Conservation (phyloP, 2,888 invertebrate genomes). For the Rhyacophila evoluta region DNA sequence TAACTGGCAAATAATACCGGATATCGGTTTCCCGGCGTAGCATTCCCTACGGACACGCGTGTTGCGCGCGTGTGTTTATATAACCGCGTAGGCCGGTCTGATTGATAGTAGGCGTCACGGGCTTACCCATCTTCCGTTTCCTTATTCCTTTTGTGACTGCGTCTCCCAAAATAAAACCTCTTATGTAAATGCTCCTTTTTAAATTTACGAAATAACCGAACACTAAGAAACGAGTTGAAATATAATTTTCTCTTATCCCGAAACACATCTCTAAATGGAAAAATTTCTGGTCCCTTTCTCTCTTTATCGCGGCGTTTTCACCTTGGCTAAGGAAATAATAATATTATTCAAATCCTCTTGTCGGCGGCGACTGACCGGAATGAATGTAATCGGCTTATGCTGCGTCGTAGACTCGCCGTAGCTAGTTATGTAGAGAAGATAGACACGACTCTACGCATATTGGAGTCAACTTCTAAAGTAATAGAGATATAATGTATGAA, state of each 20-base stretch:
- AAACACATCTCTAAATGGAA: not conserved
- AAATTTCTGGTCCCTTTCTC: not conserved
- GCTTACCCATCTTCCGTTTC: not conserved
- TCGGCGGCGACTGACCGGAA: not conserved
- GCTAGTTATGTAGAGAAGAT: too few relatives aligned
- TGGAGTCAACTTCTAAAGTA: too few relatives aligned
- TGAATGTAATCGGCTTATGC: not conserved
- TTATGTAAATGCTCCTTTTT: too few relatives aligned
- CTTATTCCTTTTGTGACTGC: not conserved
- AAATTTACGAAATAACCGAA: too few relatives aligned
- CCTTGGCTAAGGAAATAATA: not conserved
- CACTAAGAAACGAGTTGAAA: too few relatives aligned
- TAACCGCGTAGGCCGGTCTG: not conserved
- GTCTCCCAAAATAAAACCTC: not conserved
- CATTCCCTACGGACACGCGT: not conserved
- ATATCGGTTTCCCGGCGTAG: too few relatives aligned
- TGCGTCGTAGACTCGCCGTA: not conserved
- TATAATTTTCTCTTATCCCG: too few relatives aligned
- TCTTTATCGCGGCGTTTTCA: not conserved
- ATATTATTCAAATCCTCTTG: slow-evolving; percentile 1
- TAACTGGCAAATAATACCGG: too few relatives aligned
- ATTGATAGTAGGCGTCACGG: not conserved
- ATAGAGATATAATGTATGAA: too few relatives aligned
- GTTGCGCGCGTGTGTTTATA: not conserved
- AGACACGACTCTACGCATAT: too few relatives aligned